These are phyloP conservation scores for Apodemus speciosus DNA, from an alignment of 2,113 vertebrate genomes.

Conservation along the genomic window DNA sequence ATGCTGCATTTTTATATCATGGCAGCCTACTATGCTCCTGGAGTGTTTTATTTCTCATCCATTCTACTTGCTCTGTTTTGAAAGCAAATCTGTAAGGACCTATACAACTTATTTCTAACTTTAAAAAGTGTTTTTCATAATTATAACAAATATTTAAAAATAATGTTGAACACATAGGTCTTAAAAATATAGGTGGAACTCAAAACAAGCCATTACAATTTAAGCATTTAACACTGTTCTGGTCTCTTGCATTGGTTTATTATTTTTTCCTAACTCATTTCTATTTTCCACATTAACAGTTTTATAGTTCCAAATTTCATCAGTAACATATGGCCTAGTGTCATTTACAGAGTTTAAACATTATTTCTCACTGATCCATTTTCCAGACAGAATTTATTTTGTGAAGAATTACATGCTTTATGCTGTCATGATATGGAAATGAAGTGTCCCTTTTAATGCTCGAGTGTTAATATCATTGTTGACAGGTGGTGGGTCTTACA, in stretches of 20 bases:
- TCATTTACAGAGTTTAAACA: background rate
- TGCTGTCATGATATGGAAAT: background rate
- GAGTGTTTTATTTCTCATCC: background rate
- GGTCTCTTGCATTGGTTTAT: background rate
- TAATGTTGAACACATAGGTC: background rate
- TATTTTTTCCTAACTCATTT: background rate
- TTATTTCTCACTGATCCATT: background rate
- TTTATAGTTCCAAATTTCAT: background rate
- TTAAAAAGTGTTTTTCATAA: background rate
- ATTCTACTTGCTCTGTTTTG: background rate
- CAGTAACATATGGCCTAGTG: background rate
- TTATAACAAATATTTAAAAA: conserved; percentile 22
- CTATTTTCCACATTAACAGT: background rate
- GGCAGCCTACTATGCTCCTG: background rate
- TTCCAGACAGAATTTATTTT: background rate
- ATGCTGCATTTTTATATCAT: background rate
- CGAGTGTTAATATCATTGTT: background rate
- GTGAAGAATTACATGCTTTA: background rate
- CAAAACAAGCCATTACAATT: background rate
- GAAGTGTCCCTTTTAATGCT: background rate
- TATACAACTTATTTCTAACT: background rate
- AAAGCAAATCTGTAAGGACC: background rate
- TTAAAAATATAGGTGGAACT: background rate
- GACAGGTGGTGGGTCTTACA: background rate
- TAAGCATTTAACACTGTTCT: background rate